Evolutionary conservation across 2,797 vertebrate genomes (phyloP).

Genomic region (Tokudaia tokunoshimensis): DNA sequence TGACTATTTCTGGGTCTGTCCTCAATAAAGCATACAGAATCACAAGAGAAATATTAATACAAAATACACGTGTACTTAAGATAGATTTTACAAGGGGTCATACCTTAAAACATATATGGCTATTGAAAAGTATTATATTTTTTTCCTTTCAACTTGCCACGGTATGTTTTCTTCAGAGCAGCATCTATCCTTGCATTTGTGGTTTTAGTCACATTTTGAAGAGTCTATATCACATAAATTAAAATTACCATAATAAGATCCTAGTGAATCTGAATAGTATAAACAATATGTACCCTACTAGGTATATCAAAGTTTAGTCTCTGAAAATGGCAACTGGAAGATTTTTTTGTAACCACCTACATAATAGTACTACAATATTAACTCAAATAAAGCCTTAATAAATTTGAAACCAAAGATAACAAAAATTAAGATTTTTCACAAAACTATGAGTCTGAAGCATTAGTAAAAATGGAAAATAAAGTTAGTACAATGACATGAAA

Average conservation of each 20-base stretch:
- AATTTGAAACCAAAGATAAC: neutral
- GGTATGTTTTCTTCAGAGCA: neutral
- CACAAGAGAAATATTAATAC: neutral
- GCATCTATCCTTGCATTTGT: neutral
- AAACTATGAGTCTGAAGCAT: neutral
- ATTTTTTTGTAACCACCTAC: neutral
- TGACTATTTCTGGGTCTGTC: constrained; percentile 18
- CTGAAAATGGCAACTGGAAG: neutral
- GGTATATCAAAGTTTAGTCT: neutral
- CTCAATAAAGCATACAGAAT: constrained; percentile 39
- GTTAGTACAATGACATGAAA: neutral
- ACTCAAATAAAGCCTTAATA: constrained; percentile 5
- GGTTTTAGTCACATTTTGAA: neutral
- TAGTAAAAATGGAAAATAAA: neutral
- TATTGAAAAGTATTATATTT: neutral
- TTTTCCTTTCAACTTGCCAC: neutral
- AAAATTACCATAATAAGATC: neutral
- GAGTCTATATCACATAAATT: neutral
- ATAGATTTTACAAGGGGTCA: neutral
- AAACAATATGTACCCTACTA: neutral
- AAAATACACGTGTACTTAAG: neutral
- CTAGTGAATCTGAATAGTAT: constrained; percentile 31
- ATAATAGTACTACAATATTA: neutral
- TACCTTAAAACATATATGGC: neutral
- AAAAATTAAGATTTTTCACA: neutral